These are phyloP conservation scores for Chamaedrilus cognettii DNA, from an alignment of 2,888 invertebrate genomes.

Conservation along the genomic window DNA sequence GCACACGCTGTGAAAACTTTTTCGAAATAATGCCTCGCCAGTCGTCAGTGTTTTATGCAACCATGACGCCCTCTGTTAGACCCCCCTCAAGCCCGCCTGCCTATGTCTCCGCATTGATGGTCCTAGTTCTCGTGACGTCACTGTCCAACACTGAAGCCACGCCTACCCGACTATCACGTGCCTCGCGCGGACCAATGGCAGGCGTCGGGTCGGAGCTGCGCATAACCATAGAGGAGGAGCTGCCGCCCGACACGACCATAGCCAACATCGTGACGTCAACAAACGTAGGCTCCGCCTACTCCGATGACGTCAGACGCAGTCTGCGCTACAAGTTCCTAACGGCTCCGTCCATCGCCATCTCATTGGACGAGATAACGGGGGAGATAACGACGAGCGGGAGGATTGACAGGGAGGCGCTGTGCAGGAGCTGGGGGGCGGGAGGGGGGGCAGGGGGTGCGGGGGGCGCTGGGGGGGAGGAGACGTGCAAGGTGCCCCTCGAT, in stretches of 20 bases:
- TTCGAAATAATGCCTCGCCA: too few relatives aligned
- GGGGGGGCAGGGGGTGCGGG: not conserved
- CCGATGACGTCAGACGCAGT: slow-evolving; percentile 12
- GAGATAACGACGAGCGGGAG: slow-evolving; percentile 28
- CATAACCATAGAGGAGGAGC: slow-evolving; percentile 29
- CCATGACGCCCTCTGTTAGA: too few relatives aligned
- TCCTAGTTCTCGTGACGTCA: too few relatives aligned
- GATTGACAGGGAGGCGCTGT: slow-evolving; percentile 36
- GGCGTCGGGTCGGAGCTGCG: slow-evolving; percentile 6
- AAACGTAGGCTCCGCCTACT: not conserved
- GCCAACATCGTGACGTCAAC: slow-evolving; percentile 32
- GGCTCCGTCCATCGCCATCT: slow-evolving; percentile 21
- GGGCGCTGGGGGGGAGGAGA: not conserved
- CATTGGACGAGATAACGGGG: slow-evolving; percentile 30
- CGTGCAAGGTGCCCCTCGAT: slow-evolving; percentile 32
- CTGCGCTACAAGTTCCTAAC: slow-evolving; percentile 32
- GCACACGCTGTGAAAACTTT: too few relatives aligned
- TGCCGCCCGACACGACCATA: slow-evolving; percentile 25
- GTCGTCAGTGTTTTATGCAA: too few relatives aligned
- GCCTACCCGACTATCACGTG: too few relatives aligned
- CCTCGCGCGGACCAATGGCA: too few relatives aligned
- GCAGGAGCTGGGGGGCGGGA: slow-evolving; percentile 7
- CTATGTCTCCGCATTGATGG: too few relatives aligned
- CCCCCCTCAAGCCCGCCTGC: too few relatives aligned
- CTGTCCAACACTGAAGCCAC: too few relatives aligned